phyloP scores from a whole-genome alignment of 2,888 invertebrate genomes.

The Nudaria mundana region DNA sequence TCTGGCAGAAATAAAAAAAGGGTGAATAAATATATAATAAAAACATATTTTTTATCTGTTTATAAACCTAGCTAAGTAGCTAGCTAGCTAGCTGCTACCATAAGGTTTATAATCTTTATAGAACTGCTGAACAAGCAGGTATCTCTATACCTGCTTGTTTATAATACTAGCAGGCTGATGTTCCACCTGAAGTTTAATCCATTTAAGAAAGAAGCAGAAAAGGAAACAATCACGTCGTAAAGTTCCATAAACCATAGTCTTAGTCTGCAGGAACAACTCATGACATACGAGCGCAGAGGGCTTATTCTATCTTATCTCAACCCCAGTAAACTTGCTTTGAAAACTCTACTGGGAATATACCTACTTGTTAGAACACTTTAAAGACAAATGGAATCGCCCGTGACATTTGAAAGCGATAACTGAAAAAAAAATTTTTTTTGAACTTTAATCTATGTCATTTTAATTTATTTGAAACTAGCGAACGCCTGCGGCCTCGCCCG shows the following conservation, averaged over 20 bases:
- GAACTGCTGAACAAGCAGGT: no score
- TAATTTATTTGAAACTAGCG: no score
- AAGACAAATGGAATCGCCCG: constrained; percentile 65
- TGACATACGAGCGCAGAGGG: constrained; percentile 65
- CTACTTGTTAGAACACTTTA: constrained; percentile 50
- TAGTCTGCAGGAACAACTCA: constrained; percentile 48
- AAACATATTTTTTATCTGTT: not conserved
- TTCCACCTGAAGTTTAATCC: not conserved
- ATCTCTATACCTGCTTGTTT: not conserved
- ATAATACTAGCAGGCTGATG: no score
- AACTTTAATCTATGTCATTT: no score
- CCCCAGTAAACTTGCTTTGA: constrained; percentile 65
- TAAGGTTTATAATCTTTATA: not conserved
- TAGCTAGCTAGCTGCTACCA: not conserved
- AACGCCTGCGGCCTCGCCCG: no score
- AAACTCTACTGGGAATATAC: constrained; percentile 64
- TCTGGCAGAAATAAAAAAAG: no score
- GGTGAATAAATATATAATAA: not conserved
- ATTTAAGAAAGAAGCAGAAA: not conserved
- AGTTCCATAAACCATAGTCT: constrained; percentile 29
- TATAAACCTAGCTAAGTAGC: not conserved
- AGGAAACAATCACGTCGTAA: constrained; percentile 29
- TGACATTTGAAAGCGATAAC: constrained; percentile 50
- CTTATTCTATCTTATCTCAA: constrained; percentile 67
- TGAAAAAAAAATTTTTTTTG: constrained; percentile 51